Evolutionary conservation across 2,888 invertebrate species (phyloP), one percentile per base, ranked within the genome.

Genomic region (Leucozona laternaria): DNA sequence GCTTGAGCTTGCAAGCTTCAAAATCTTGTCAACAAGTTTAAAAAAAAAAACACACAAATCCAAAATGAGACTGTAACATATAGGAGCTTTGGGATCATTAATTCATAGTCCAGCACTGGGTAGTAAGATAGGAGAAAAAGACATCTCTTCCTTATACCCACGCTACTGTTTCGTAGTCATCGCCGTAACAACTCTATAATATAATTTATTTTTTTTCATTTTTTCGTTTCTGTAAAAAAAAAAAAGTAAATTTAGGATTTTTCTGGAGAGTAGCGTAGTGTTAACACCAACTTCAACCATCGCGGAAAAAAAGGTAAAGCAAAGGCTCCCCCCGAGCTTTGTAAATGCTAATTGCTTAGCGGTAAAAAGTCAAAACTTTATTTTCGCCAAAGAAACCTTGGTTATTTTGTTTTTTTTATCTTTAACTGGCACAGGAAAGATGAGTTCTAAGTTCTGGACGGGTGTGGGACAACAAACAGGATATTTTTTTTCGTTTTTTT

Each of bases 281-380:
- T 45, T 66, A 68, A 37, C 68, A 68, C 50, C 37, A 53, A 53
- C 68, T 68, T 68, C 37, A 31, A 40, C 50, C 34, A 57, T 55
- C 31, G 34, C 57, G 17, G 5, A 37, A 37, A 37, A 68, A 73
- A 75, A 40, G 62, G 48, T 25, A 62, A 62, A 53, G 50, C 62
- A 37, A 28, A 50, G 40, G 40, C 25, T 60, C 45, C 78, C 58
- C 72, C 43, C 60, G 78, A 78, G 60, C 78, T 82, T 78, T 82
- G 71, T 78, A 78, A 78, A 82, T 82, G 78, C 78, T 82, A 82
- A 82, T 82, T 82, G 78, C 72, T 60, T 28, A 43, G 66, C 60
- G 66, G 78, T 72, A 82, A 78, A 82, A 82, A 78, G 78, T 78
- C 64, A 78, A 72, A 68, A 76, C 68, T 70, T 70, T 79, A 78